phyloP scores from a whole-genome alignment of 2,888 invertebrate species.

The Amaurobius ferox region DNA sequence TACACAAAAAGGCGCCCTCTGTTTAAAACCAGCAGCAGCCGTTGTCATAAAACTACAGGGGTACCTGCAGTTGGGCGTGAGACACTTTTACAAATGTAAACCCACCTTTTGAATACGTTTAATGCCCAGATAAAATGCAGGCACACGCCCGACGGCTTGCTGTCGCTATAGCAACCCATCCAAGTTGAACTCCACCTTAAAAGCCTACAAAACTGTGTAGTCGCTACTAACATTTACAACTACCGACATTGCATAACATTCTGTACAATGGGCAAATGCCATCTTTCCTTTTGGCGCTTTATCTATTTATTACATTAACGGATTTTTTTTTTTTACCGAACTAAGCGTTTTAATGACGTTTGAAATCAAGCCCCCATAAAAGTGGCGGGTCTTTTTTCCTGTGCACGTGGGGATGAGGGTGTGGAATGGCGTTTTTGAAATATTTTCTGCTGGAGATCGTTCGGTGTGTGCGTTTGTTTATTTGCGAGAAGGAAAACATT shows the following conservation, averaged over 20 bases:
- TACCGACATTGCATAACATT: constrained; percentile 66
- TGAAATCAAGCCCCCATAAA: constrained; percentile 66
- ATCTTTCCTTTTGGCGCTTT: constrained; percentile 27
- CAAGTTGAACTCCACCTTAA: constrained; percentile 69
- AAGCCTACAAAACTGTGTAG: constrained; percentile 64
- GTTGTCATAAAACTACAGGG: constrained; percentile 70
- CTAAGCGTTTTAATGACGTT: constrained; percentile 67
- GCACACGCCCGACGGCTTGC: constrained; percentile 71
- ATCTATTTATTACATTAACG: constrained; percentile 66
- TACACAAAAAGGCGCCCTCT: constrained; percentile 31
- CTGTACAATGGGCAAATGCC: constrained; percentile 42
- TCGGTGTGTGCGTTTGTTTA: constrained; percentile 41
- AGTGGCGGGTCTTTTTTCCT: constrained; percentile 29
- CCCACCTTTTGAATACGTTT: constrained; percentile 72
- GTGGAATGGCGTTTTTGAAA: constrained; percentile 58
- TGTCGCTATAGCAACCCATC: constrained; percentile 70
- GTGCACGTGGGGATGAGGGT: constrained; percentile 10
- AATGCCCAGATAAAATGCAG: constrained; percentile 72
- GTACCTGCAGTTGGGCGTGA: constrained; percentile 69
- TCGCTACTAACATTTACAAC: constrained; percentile 70
- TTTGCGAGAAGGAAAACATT: constrained; percentile 50
- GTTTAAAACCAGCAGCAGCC: constrained; percentile 66
- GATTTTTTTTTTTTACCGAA: constrained; percentile 44
- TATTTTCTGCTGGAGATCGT: constrained; percentile 49
- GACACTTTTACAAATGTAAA: constrained; percentile 72